phyloP scores from a whole-genome alignment of 2,888 invertebrate genomes.

The Noctua fimbriata region DNA sequence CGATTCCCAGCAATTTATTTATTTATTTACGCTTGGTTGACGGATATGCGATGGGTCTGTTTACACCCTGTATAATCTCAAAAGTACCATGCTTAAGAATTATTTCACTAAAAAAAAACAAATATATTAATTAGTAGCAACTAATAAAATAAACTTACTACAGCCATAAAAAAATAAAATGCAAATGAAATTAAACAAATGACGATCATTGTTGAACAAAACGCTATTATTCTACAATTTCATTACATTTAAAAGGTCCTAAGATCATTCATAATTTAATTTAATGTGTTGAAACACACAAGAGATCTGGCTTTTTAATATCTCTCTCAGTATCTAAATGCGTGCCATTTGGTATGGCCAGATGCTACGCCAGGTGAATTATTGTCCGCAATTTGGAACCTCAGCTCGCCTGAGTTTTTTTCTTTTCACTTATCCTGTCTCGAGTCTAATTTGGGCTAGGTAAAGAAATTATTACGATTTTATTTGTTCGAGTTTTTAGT shows the following conservation, averaged over 20 bases:
- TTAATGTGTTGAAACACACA: conserved; percentile 65
- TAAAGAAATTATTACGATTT: conserved; percentile 50
- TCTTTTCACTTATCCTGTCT: conserved; percentile 68
- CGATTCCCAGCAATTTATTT: no score
- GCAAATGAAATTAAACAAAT: neutral
- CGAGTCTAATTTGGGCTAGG: conserved; percentile 67
- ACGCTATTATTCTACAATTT: conserved; percentile 20
- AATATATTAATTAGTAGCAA: neutral
- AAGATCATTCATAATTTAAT: conserved; percentile 53
- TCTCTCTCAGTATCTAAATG: conserved; percentile 75
- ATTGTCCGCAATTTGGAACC: conserved; percentile 77
- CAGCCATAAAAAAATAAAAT: neutral
- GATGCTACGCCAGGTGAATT: conserved; percentile 80
- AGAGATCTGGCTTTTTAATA: conserved; percentile 76
- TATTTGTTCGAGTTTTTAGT: conserved; percentile 18
- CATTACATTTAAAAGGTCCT: conserved; percentile 22
- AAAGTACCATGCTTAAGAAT: neutral
- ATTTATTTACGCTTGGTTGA: no score
- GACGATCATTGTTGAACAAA: conserved; percentile 3
- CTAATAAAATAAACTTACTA: conserved; percentile 7
- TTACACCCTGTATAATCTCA: neutral
- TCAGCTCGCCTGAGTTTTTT: conserved; percentile 67
- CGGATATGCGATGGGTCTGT: no score
- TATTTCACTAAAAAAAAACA: neutral
- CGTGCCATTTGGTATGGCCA: conserved; percentile 78